These are phyloP conservation scores for Lagopus leucura DNA, from an alignment of 2,113 vertebrate genomes.

Conservation along the genomic window DNA sequence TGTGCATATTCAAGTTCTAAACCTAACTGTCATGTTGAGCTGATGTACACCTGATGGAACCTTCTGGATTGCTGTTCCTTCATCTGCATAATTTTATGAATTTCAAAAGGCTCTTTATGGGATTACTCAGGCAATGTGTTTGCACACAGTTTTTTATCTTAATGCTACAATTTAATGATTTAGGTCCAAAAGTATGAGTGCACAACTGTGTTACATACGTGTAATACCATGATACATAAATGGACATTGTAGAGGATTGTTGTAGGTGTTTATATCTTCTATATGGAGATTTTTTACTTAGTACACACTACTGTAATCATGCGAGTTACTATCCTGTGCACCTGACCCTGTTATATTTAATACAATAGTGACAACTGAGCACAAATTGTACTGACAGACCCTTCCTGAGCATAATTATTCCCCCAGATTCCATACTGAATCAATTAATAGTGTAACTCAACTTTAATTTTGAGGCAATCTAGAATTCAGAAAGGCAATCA, in stretches of 20 bases:
- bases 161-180: neutral
- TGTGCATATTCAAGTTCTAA: neutral
- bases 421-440: conserved; percentile 44
- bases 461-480: conserved; percentile 50
- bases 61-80: neutral
- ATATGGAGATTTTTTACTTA: neutral
- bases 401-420: conserved; percentile 42
- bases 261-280: neutral
- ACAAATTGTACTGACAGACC: conserved; percentile 56
- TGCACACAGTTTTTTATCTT: neutral
- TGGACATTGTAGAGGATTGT: neutral
- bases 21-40: neutral
- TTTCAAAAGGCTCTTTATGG: neutral
- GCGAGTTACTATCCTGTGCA: neutral
- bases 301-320: neutral
- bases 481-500: conserved; percentile 37
- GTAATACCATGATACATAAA: neutral
- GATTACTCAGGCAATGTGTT: neutral
- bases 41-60: neutral
- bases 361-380: conserved; percentile 15
- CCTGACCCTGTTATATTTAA: conserved; percentile 19
- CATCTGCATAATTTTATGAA: neutral
- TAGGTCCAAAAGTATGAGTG: neutral
- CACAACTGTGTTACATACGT: neutral
- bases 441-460: conserved; percentile 64